phyloP scores from a whole-genome alignment of 2,113 vertebrate species.

The Archocentrus centrarchus region DNA sequence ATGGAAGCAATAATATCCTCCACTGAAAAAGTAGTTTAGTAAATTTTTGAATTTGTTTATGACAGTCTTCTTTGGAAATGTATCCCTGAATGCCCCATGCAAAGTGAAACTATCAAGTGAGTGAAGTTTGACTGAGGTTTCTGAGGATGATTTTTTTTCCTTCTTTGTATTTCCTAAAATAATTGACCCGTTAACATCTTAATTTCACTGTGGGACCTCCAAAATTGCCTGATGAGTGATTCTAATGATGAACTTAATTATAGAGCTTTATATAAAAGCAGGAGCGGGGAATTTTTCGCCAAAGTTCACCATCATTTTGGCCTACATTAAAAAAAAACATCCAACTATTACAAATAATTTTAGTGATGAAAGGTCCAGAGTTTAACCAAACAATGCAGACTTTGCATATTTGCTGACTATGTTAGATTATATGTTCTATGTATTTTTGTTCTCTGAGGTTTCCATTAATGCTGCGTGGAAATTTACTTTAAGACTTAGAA shows the following conservation, averaged over 20 bases:
- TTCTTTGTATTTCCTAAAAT: constrained; percentile 14
- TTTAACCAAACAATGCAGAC: neutral
- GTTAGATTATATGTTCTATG: neutral
- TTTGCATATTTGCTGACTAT: neutral
- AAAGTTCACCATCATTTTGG: neutral
- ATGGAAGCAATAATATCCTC: neutral
- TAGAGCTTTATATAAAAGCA: neutral
- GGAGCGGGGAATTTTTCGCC: neutral
- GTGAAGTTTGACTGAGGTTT: neutral
- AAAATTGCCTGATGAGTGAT: constrained; percentile 19
- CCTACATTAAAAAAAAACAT: neutral
- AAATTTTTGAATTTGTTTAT: neutral
- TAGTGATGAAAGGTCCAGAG: neutral
- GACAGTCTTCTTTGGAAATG: neutral
- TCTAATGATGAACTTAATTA: constrained; percentile 12
- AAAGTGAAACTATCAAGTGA: neutral
- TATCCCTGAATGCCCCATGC: neutral
- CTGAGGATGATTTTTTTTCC: neutral
- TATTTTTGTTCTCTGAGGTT: neutral
- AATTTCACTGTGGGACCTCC: neutral
- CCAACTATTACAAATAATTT: neutral
- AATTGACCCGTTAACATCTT: neutral
- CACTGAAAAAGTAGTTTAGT: neutral
- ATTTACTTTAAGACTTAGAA: neutral
- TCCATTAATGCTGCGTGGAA: neutral